Evolutionary conservation across 2,888 invertebrate genomes (phyloP).

Genomic region (Euproctis similis): DNA sequence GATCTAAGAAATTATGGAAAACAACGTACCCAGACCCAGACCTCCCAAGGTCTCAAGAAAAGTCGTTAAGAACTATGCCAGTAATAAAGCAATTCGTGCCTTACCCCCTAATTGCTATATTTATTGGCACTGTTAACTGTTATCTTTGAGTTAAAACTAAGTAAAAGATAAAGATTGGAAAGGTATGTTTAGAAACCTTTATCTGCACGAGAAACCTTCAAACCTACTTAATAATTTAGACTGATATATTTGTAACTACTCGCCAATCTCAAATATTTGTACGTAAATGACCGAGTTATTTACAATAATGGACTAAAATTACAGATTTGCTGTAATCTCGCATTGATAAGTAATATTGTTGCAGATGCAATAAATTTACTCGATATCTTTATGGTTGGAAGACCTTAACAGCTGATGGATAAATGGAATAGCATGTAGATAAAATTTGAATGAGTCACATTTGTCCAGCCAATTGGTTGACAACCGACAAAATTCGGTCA

Average conservation of each 20-base stretch:
- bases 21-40: no score
- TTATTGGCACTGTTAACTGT: slow-evolving; percentile 43
- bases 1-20: no score
- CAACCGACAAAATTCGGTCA: no score
- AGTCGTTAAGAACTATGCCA: slow-evolving; percentile 24
- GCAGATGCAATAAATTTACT: slow-evolving; percentile 18
- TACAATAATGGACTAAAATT: slow-evolving; percentile 14
- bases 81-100: slow-evolving; percentile 37
- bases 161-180: slow-evolving; percentile 29
- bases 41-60: slow-evolving; percentile 21
- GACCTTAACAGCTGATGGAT: slow-evolving; percentile 15
- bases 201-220: slow-evolving; percentile 22
- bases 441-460: slow-evolving; percentile 10
- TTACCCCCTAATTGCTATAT: slow-evolving; percentile 47
- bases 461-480: no score
- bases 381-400: slow-evolving; percentile 23
- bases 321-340: slow-evolving; percentile 21
- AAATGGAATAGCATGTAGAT: slow-evolving; percentile 5
- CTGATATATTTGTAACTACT: slow-evolving; percentile 16
- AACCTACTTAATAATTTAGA: slow-evolving; percentile 9
- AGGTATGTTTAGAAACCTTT: slow-evolving; percentile 24
- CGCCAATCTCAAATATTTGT: slow-evolving; percentile 12
- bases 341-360: slow-evolving; percentile 17
- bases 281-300: slow-evolving; percentile 14
- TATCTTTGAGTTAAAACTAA: slow-evolving; percentile 32